Conservation (phyloP, 1,140 invertebrate species). For the Steinernema khuongi region DNA sequence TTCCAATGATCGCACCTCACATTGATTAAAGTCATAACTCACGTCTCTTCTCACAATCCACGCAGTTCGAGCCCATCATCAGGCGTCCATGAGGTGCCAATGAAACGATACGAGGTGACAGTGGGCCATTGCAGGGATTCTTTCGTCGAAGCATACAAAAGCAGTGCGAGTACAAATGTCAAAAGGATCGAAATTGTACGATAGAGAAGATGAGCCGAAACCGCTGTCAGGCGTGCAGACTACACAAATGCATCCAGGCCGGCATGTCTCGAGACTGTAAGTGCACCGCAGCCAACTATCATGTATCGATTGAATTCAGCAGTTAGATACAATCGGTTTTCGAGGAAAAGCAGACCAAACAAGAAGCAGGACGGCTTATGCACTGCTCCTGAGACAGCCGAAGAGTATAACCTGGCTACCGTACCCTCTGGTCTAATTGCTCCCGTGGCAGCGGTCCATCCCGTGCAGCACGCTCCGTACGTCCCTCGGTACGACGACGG, state of each 20-base stretch:
- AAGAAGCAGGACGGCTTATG: not conserved
- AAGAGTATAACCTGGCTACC: not conserved
- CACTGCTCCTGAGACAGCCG: not conserved
- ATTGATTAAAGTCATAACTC: not conserved
- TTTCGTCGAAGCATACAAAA: conserved; percentile 83
- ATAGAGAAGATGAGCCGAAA: conserved; percentile 91
- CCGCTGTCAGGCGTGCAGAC: conserved; percentile 94
- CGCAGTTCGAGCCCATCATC: not conserved
- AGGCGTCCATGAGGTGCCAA: too few relatives aligned
- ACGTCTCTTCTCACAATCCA: not conserved
- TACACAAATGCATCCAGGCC: conserved; percentile 94
- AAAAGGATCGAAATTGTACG: conserved; percentile 90
- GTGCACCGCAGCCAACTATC: not conserved
- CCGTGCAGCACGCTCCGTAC: not conserved
- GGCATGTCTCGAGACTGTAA: conserved; percentile 59
- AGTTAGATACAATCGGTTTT: conserved; percentile 4
- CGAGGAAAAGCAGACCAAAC: not conserved
- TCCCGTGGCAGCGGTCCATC: not conserved
- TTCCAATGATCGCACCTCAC: not conserved
- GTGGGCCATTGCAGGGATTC: conserved; percentile 64
- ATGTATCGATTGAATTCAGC: conserved; percentile 6
- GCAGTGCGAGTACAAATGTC: conserved; percentile 92
- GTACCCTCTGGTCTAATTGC: not conserved
- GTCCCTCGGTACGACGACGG: not conserved
- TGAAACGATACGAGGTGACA: too few relatives aligned